Percentiles rank a stretch among this genome's conserved stretches.
phyloP scores from a whole-genome alignment of 2,113 vertebrate species.

The Pollachius pollachius region DNA sequence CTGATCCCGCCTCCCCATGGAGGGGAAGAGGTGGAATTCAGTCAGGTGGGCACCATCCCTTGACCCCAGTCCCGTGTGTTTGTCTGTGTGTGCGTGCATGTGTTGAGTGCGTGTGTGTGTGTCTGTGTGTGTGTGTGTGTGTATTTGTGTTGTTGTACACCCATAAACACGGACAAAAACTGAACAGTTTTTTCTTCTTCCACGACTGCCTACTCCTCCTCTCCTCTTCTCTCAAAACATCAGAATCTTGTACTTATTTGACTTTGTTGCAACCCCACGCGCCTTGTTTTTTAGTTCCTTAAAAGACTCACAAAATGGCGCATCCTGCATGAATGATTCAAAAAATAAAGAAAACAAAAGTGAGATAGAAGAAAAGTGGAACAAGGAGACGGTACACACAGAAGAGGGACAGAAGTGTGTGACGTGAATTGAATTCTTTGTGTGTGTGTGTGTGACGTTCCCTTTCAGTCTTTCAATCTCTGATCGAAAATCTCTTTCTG shows the following conservation, averaged over 20 bases:
- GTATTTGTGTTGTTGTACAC: neutral
- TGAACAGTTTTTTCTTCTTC: slow-evolving; percentile 70
- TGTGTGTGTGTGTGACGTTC: slow-evolving; percentile 57
- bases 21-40: neutral
- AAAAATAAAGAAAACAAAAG: slow-evolving; percentile 30
- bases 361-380: slow-evolving; percentile 1
- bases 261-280: slow-evolving; percentile 73
- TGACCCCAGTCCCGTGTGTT: neutral
- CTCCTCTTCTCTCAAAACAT: slow-evolving; percentile 74
- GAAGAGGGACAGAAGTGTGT: too few relatives aligned
- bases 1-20: slow-evolving; percentile 17
- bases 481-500: slow-evolving; percentile 12
- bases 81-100: neutral
- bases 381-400: too few relatives aligned
- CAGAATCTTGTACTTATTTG: slow-evolving; percentile 71
- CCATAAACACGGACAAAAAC: slow-evolving; percentile 50
- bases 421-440: too few relatives aligned
- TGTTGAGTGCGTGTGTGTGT: neutral
- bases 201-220: slow-evolving; percentile 60
- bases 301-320: slow-evolving; percentile 71
- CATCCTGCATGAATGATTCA: slow-evolving; percentile 80
- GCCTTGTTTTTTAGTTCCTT: slow-evolving; percentile 72
- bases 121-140: neutral
- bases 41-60: neutral
- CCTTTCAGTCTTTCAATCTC: slow-evolving; percentile 12